Percentiles rank a stretch among this genome's conserved stretches.
phyloP scores from a whole-genome alignment of 1,140 invertebrate genomes.

The Drosophila serrata region DNA sequence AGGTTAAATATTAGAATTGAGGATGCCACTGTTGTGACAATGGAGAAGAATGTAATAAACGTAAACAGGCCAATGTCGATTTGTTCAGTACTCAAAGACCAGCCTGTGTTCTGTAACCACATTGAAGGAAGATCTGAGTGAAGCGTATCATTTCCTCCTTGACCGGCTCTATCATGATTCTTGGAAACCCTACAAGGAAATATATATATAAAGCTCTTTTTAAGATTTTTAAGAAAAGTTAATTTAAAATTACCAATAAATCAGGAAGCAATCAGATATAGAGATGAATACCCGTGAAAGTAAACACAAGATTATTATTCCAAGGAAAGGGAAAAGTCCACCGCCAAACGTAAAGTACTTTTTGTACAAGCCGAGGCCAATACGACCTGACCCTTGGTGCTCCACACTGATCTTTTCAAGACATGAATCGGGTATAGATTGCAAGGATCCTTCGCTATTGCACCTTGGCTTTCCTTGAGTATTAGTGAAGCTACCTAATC shows the following conservation, averaged over 20 bases:
- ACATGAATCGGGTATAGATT: slow-evolving; percentile 87
- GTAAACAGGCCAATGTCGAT: slow-evolving; percentile 84
- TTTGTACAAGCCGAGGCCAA: slow-evolving; percentile 87
- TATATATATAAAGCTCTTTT: background rate
- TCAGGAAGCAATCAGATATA: slow-evolving; percentile 88
- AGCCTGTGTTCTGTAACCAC: slow-evolving; percentile 45
- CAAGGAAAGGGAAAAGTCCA: slow-evolving; percentile 86
- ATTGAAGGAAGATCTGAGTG: slow-evolving; percentile 4
- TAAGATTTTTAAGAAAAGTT: background rate
- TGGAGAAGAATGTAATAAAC: slow-evolving; percentile 87
- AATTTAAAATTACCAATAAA: slow-evolving; percentile 86
- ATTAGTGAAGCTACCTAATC: slow-evolving; percentile 37
- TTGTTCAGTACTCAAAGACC: slow-evolving; percentile 56
- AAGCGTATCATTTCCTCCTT: slow-evolving; percentile 3
- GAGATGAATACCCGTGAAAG: slow-evolving; percentile 88
- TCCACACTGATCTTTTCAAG: slow-evolving; percentile 86
- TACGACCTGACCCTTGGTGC: slow-evolving; percentile 86
- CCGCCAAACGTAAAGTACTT: slow-evolving; percentile 88
- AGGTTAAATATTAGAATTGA: slow-evolving; percentile 89
- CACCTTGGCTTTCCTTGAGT: slow-evolving; percentile 57
- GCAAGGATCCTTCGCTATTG: slow-evolving; percentile 82
- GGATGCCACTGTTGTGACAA: slow-evolving; percentile 87
- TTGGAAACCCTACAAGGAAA: slow-evolving; percentile 85
- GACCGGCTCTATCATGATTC: slow-evolving; percentile 21
- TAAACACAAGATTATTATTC: slow-evolving; percentile 80